Conservation (phyloP, 2,113 vertebrate species). For the Hippocampus abdominalis region DNA sequence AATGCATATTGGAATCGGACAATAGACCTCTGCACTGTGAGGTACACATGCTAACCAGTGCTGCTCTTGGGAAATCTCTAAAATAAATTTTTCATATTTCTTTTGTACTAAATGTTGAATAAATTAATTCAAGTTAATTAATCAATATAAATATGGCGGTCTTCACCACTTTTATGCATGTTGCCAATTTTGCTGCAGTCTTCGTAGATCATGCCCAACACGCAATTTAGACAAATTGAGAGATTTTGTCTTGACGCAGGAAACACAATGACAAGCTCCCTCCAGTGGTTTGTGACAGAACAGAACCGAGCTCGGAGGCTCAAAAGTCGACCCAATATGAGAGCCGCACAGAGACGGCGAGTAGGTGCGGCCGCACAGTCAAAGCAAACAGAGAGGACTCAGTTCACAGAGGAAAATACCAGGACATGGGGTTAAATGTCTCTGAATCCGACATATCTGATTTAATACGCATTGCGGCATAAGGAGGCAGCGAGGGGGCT, state of each 20-base stretch:
- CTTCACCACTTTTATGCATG: too few relatives aligned
- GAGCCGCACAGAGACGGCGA: neutral
- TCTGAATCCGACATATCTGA: constrained; percentile 57
- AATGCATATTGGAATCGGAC: too few relatives aligned
- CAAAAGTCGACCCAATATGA: neutral
- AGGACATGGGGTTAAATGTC: constrained; percentile 45
- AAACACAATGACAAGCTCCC: neutral
- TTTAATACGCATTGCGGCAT: constrained; percentile 52
- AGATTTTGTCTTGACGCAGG: neutral
- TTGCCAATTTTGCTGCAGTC: too few relatives aligned
- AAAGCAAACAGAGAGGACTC: constrained; percentile 43
- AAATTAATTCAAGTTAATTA: too few relatives aligned
- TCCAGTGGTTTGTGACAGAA: neutral
- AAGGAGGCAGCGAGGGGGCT: constrained; percentile 9
- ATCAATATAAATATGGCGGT: too few relatives aligned
- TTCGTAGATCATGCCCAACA: too few relatives aligned
- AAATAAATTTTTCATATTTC: too few relatives aligned
- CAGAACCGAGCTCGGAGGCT: neutral
- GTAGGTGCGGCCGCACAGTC: constrained; percentile 1
- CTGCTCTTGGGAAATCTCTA: too few relatives aligned
- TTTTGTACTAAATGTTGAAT: too few relatives aligned
- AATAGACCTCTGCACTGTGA: too few relatives aligned
- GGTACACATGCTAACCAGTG: too few relatives aligned
- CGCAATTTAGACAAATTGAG: neutral
- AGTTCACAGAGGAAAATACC: constrained; percentile 40